Conservation (phyloP, 2,113 vertebrate genomes). For the Guaruba guarouba region DNA sequence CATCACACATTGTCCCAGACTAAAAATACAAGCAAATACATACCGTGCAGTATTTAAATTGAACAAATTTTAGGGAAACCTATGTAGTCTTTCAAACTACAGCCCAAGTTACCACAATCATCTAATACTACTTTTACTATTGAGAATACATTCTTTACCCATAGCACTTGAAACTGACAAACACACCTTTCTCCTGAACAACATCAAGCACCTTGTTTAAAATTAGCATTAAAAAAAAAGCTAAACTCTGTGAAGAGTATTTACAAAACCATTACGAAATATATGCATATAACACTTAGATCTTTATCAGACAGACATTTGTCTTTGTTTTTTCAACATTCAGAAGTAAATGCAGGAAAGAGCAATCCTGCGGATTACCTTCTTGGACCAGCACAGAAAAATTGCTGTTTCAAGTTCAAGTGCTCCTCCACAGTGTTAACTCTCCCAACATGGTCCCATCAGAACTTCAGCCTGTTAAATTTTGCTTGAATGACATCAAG, state of each 20-base stretch:
- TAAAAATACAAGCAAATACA: conserved; percentile 2
- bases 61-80: not conserved
- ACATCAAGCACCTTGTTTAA: not conserved
- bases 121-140: not conserved
- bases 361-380: not conserved
- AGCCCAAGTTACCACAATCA: not conserved
- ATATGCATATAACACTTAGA: not conserved
- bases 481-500: not conserved
- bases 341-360: not conserved
- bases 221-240: not conserved
- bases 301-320: not conserved
- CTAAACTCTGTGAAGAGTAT: not conserved
- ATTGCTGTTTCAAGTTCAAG: not conserved
- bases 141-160: not conserved
- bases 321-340: not conserved
- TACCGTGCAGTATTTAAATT: not conserved
- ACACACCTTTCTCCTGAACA: not conserved
- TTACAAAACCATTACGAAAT: not conserved
- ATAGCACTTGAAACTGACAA: not conserved
- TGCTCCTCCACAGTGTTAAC: not conserved
- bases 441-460: not conserved
- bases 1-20: not conserved
- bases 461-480: not conserved
- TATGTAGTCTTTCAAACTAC: not conserved
- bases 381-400: not conserved